Percentiles rank a stretch among this genome's conserved stretches.
These are phyloP conservation scores for Leguminivora glycinivorella DNA, from an alignment of 1,140 invertebrate species.

Conservation along the genomic window DNA sequence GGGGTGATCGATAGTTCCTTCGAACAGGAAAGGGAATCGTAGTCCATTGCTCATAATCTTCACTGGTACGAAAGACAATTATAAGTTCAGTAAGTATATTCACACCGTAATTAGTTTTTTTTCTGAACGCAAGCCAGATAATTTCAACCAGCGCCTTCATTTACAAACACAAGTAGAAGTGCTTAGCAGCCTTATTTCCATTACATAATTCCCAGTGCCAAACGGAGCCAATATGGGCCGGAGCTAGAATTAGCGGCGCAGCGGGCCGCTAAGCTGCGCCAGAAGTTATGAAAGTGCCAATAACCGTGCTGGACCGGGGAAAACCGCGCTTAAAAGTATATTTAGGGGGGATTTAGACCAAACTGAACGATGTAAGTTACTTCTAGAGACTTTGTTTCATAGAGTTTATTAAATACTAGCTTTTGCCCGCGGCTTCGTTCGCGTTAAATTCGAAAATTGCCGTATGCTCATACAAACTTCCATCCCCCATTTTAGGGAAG, in stretches of 20 bases:
- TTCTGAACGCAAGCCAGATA: no score
- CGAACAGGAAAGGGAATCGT: no score
- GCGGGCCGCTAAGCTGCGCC: neutral
- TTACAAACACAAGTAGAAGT: neutral
- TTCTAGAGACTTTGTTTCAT: neutral
- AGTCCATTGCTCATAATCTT: no score
- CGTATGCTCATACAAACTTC: no score
- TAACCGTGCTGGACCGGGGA: neutral
- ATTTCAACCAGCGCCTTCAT: neutral
- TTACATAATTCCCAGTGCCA: neutral
- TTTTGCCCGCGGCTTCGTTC: no score
- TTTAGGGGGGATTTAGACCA: slow-evolving; percentile 8
- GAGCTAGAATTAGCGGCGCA: neutral
- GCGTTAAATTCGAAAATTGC: no score
- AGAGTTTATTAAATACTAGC: neutral
- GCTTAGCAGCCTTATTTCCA: slow-evolving; percentile 1
- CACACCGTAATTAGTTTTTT: no score
- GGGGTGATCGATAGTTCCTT: no score
- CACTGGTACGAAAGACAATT: no score
- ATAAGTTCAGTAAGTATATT: no score
- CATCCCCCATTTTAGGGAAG: no score
- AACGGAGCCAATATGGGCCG: slow-evolving; percentile 2
- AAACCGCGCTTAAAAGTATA: slow-evolving; percentile 20
- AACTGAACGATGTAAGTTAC: slow-evolving; percentile 4
- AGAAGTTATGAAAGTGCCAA: slow-evolving; percentile 22